Conservation (phyloP, 2,888 invertebrate species). For the Hydrotaea cyrtoneurina region DNA sequence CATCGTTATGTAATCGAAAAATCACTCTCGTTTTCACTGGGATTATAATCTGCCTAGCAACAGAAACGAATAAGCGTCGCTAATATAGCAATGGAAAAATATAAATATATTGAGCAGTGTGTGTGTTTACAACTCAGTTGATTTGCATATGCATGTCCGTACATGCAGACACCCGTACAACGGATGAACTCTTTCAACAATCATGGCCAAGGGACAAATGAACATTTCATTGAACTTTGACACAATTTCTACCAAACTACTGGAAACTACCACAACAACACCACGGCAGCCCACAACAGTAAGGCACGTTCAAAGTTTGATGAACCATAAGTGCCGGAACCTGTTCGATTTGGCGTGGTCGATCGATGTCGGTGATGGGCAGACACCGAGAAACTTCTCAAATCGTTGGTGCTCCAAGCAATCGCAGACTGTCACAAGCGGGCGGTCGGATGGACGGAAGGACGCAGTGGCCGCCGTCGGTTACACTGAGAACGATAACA, state of each 20-base stretch:
- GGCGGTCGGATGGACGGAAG: background rate
- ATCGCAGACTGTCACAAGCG: background rate
- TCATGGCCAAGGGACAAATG: conserved; percentile 48
- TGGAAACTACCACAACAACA: background rate
- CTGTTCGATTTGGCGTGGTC: background rate
- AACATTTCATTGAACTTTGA: conserved; percentile 68
- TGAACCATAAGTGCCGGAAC: conserved; percentile 26
- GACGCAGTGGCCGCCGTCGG: too few relatives aligned
- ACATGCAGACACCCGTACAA: background rate
- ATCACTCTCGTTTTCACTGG: conserved; percentile 40
- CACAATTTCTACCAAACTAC: conserved; percentile 56
- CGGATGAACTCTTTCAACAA: background rate
- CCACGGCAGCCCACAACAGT: background rate
- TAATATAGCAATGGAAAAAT: too few relatives aligned
- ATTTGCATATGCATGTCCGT: background rate
- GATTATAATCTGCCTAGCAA: conserved; percentile 23
- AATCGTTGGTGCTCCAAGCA: background rate
- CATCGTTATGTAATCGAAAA: conserved; percentile 31
- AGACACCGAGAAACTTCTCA: background rate
- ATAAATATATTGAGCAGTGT: too few relatives aligned
- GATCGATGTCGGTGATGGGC: background rate
- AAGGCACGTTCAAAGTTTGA: background rate
- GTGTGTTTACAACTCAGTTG: background rate
- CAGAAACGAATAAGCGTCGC: background rate
- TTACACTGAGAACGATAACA: conserved; percentile 20